Evolutionary conservation across 2,113 vertebrate species (phyloP).

Genomic region (Scalopus aquaticus): DNA sequence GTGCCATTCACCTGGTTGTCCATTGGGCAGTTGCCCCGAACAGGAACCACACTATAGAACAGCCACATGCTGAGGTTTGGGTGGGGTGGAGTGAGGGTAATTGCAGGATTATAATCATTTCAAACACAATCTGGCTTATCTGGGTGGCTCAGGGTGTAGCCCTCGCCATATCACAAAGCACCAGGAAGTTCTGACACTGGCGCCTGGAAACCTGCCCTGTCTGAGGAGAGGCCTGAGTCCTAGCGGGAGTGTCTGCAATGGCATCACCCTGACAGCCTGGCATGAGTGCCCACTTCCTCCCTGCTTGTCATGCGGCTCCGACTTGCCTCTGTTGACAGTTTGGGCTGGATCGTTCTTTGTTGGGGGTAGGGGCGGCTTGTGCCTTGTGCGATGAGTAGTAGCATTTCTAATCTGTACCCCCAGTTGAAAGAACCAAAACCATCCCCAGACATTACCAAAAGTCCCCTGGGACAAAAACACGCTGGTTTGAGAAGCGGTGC

Average conservation of each 20-base stretch:
- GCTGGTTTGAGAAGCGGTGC: rapidly evolving
- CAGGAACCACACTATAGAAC: rapidly evolving
- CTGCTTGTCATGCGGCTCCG: not conserved
- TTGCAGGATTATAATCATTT: constrained; percentile 34
- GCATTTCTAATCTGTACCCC: not conserved
- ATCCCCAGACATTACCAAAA: not conserved
- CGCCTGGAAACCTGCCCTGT: constrained; percentile 70
- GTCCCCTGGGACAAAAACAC: not conserved
- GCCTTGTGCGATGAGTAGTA: not conserved
- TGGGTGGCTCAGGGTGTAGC: constrained; percentile 63
- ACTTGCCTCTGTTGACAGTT: not conserved
- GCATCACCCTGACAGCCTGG: constrained; percentile 31
- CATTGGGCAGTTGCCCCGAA: not conserved
- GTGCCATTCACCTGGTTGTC: rapidly evolving
- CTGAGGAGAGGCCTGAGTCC: constrained; percentile 62
- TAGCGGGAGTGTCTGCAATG: constrained; percentile 3
- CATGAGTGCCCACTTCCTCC: not conserved
- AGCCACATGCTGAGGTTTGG: constrained; percentile 8
- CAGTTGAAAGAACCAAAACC: too few species aligned
- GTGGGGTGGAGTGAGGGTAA: constrained; percentile 44
- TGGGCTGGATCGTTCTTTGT: not conserved
- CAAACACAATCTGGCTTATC: constrained; percentile 73
- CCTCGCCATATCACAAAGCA: constrained; percentile 29
- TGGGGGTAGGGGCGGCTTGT: not conserved
- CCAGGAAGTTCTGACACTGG: constrained; percentile 75